phyloP scores from a whole-genome alignment of 2,113 vertebrate genomes.

The Sula dactylatra region DNA sequence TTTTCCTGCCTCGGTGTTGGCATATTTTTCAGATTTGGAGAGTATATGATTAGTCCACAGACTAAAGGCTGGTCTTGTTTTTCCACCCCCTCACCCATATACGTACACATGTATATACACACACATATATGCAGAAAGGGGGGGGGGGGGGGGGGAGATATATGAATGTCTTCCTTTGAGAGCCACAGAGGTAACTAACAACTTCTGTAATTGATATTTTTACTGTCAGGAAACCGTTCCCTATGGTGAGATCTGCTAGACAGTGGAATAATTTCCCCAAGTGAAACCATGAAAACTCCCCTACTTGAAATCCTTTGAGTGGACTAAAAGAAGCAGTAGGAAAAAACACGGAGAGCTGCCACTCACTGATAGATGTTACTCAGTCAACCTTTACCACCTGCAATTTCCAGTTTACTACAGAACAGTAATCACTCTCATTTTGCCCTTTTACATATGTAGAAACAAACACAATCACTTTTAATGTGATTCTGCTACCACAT shows the following conservation, averaged over 20 bases:
- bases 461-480: neutral
- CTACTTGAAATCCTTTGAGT: neutral
- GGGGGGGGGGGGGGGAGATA: neutral
- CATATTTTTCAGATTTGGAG: neutral
- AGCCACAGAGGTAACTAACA: neutral
- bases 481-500: neutral
- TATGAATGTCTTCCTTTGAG: neutral
- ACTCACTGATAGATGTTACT: neutral
- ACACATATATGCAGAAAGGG: neutral
- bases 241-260: neutral
- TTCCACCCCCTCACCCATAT: neutral
- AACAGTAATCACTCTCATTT: neutral
- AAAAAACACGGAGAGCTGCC: neutral
- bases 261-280: neutral
- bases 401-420: neutral
- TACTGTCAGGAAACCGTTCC: neutral
- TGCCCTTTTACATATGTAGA: neutral
- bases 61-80: neutral
- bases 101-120: neutral
- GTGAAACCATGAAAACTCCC: neutral
- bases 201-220: neutral
- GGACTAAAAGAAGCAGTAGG: neutral
- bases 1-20: neutral
- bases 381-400: neutral
- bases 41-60: neutral